Evolutionary conservation across 2,113 vertebrate genomes (phyloP).

Genomic region (Actinemys pallida): DNA sequence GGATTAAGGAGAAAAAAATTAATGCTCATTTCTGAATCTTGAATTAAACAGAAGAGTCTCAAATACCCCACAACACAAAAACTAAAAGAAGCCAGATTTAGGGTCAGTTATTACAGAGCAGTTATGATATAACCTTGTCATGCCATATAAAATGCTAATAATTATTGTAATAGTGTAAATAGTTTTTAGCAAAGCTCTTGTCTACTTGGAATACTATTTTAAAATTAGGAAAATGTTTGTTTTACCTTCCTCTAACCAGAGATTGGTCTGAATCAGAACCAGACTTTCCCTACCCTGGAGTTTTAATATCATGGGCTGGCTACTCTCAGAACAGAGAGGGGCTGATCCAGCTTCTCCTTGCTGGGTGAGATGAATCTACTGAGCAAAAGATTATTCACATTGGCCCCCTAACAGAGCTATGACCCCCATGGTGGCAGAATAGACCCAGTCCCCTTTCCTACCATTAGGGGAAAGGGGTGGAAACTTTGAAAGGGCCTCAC

Average conservation of each 20-base stretch:
- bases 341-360: neutral
- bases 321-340: neutral
- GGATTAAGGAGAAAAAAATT: neutral
- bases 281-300: neutral
- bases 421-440: neutral
- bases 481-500: neutral
- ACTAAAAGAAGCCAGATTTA: neutral
- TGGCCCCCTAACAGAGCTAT: neutral
- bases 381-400: neutral
- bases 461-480: neutral
- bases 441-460: neutral
- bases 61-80: neutral
- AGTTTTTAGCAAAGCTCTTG: neutral
- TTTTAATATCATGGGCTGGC: neutral
- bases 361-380: neutral
- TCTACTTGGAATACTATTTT: neutral
- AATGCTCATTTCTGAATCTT: constrained; percentile 19
- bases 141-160: neutral
- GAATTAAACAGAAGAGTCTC: neutral
- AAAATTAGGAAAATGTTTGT: neutral
- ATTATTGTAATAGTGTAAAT: neutral
- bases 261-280: neutral
- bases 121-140: neutral
- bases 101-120: neutral
- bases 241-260: neutral